A percentile compares a stretch with the other conserved stretches of the same genome.
phyloP scores from a whole-genome alignment of 2,888 invertebrate species.

The Cheilosia scutellata region DNA sequence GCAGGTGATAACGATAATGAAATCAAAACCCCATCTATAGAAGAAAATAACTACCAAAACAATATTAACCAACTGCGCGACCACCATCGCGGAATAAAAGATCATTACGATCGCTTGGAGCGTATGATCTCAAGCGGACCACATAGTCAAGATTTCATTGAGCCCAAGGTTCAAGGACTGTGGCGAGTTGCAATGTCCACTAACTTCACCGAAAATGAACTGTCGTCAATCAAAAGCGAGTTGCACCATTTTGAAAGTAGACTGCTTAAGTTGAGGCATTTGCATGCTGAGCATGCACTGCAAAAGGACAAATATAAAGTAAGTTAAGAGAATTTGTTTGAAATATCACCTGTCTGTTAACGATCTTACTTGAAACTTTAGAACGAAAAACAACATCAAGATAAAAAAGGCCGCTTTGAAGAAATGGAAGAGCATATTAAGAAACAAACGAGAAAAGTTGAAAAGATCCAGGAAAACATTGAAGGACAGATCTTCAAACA shows the following conservation, averaged over 20 bases:
- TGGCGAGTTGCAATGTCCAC: constrained; percentile 93
- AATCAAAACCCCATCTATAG: constrained; percentile 84
- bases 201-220: constrained; percentile 92
- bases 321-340: constrained; percentile 3
- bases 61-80: constrained; percentile 90
- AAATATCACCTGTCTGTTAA: not conserved
- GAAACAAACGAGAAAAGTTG: constrained; percentile 93
- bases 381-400: constrained; percentile 86
- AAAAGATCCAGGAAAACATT: constrained; percentile 92
- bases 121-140: constrained; percentile 90
- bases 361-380: constrained; percentile 76
- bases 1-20: constrained; percentile 86
- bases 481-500: constrained; percentile 92
- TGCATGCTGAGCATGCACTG: constrained; percentile 92
- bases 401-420: constrained; percentile 87
- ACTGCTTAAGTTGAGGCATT: constrained; percentile 91
- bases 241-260: constrained; percentile 92
- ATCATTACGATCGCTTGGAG: constrained; percentile 91
- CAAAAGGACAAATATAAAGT: constrained; percentile 89
- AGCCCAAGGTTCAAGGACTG: constrained; percentile 94
- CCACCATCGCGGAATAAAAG: constrained; percentile 90
- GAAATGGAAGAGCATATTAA: constrained; percentile 91
- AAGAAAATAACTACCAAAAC: constrained; percentile 85
- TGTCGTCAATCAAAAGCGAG: constrained; percentile 94
- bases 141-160: constrained; percentile 93